Evolutionary conservation across 2,113 vertebrate genomes (phyloP), one percentile per base, ranked within the genome.

Genomic region (Nansenia antarctica): DNA sequence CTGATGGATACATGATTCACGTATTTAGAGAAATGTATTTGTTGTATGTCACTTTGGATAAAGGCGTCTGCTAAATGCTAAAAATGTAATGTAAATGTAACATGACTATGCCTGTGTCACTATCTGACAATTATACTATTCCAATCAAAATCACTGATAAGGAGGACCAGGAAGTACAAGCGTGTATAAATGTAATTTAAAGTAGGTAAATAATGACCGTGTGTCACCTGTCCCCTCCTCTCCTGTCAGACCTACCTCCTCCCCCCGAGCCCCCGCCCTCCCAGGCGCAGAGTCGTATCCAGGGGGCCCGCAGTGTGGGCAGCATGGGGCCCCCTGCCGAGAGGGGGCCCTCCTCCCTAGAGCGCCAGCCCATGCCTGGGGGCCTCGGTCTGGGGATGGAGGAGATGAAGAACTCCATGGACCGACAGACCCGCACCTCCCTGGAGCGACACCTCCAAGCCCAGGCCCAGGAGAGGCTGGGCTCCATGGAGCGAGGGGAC

Each of bases 191-290:
- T n/a, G n/a, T n/a, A n/a, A n/a, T n/a, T n/a, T n/a, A n/a, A n/a
- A n/a, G n/a, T n/a, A n/a, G n/a, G n/a, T n/a, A n/a, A n/a, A n/a
- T n/a, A n/a, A n/a, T n/a, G n/a, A n/a, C n/a, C n/a, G n/a, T n/a
- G n/a, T n/a, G n/a, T n/a, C 53, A 15, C 24, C 12, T 9, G 7
- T 5, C 68, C 73, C 0, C 14, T 29, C 34, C 20, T 35, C 47
- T 20, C 24, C 64, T 3, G 45, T 26, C 83, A 99, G 97, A 98
- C 94, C 95, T 99, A 93, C 98, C 98, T 92, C 98, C 97, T 87
- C 96, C 98, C 81, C 96, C 97, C 26, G 98, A 99, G 70, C 97
- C 98, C n/a, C 97, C 98, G 61, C 97, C 96, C 62, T 93, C 90
- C 92, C 96, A 98, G 93, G 94, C 92, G 83, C 85, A 82, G 79